Conservation (phyloP, 2,888 invertebrate genomes). For the Eilema caniola region DNA sequence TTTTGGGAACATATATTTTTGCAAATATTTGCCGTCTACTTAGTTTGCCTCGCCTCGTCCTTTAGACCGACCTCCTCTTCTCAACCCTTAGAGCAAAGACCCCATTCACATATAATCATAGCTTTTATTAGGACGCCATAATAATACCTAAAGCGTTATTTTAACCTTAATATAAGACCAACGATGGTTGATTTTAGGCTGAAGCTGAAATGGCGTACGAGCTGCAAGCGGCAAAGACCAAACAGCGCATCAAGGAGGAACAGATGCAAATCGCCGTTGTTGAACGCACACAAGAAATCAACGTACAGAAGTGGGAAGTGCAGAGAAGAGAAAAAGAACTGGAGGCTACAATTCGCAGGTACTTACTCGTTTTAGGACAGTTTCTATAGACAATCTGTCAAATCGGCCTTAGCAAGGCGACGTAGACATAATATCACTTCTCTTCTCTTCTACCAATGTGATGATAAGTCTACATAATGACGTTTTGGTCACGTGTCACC, state of each 20-base stretch:
- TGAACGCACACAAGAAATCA: conserved; percentile 96
- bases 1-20: too few relatives aligned
- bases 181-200: conserved; percentile 83
- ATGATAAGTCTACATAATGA: too few relatives aligned
- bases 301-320: conserved; percentile 98
- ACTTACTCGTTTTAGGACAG: not conserved
- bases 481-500: too few relatives aligned
- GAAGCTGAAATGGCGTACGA: conserved; percentile 98
- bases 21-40: too few relatives aligned
- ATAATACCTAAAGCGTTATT: not conserved
- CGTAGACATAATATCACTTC: too few relatives aligned
- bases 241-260: conserved; percentile 98
- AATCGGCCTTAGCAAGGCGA: too few relatives aligned
- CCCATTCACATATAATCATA: too few relatives aligned
- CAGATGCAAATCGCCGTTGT: conserved; percentile 98
- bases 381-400: too few relatives aligned
- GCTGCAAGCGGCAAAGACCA: conserved; percentile 97
- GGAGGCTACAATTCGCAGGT: conserved; percentile 95
- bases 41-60: too few relatives aligned
- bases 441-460: not conserved
- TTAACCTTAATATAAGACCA: not conserved
- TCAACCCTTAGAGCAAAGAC: too few relatives aligned
- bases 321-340: conserved; percentile 96
- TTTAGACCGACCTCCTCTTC: too few relatives aligned
- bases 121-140: not conserved